Evolutionary conservation across 2,797 vertebrate species (phyloP), one percentile per base, ranked within the genome.

Genomic region (Chelonia mydas): DNA sequence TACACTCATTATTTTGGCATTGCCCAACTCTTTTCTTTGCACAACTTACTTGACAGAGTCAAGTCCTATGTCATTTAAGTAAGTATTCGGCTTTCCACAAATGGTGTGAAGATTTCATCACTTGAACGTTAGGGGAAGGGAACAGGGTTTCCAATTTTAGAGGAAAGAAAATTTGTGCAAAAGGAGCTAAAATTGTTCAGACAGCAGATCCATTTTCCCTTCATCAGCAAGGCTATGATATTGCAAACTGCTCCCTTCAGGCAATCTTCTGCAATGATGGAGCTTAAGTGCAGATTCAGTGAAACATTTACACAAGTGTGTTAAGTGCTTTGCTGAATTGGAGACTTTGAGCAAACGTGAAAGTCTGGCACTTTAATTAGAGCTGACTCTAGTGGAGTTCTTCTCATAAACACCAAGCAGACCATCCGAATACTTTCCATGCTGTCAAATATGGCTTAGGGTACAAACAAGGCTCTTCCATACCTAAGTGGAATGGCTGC

Each of bases 141-240:
- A 88, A 90, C 61, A 85, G 57, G 31, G 55, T 86, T 94, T 74
- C 41, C 11, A 82, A 19, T 89, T 27, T 88, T 93, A 93, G 90
- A 82, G 87, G 92, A 91, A 78, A 89, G 72, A 54, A 78, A 84
- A 53, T 84, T 84, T 92, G 81, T 94, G 25, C 91, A 50, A 85
- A 72, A 47, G 37, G 79, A 54, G 54, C 77, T 94, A 79, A 89
- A 90, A 79, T 78, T 61, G 54, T 49, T 90, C 88, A 86, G 87
- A 89, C 49, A 78, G 57, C 86, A 88, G 37, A 9, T 87, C 49
- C 6, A 1, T 91, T 95, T 90, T 90, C 77, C 77, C 80, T 94
- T n/a, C 79, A 90, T 96, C 89, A 93, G 89, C 94, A 95, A 87
- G 78, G 74, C 87, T 93, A 21, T 54, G 51, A 82, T 81, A 41